A percentile compares a stretch with the other conserved stretches of the same genome.
These are phyloP conservation scores for Syncerus caffer DNA, from an alignment of 2,797 vertebrate genomes.

Conservation along the genomic window DNA sequence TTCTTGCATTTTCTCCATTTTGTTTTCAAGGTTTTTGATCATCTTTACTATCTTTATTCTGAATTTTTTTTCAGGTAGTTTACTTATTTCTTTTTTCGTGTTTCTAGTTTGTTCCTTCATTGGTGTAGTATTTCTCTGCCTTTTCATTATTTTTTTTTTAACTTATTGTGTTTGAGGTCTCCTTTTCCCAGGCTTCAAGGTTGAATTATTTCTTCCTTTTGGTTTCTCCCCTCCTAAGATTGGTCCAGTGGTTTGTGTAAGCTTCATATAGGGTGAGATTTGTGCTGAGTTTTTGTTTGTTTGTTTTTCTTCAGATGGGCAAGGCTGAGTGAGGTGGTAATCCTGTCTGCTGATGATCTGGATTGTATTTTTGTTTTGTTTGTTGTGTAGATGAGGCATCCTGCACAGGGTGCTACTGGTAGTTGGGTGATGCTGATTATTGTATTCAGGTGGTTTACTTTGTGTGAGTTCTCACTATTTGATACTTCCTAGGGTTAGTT, in stretches of 20 bases:
- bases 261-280: not conserved
- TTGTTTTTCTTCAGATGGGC: not conserved
- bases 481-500: not conserved
- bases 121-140: no score
- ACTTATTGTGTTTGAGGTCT: no score
- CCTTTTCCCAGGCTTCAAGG: not conserved
- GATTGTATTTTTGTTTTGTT: not conserved
- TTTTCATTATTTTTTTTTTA: no score
- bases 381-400: accelerated
- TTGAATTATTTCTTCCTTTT: not conserved
- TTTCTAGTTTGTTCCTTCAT: no score
- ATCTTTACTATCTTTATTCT: no score
- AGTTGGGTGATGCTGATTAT: not conserved
- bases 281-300: not conserved
- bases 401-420: not conserved
- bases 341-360: not conserved
- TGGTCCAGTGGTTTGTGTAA: not conserved
- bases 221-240: not conserved
- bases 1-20: no score
- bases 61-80: no score
- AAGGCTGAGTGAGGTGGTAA: not conserved
- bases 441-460: not conserved
- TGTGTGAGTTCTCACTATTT: not conserved
- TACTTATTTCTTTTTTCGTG: no score
- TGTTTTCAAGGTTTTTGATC: no score